These are phyloP conservation scores for Carcharodon carcharias DNA, from an alignment of 2,797 vertebrate species.

Conservation along the genomic window DNA sequence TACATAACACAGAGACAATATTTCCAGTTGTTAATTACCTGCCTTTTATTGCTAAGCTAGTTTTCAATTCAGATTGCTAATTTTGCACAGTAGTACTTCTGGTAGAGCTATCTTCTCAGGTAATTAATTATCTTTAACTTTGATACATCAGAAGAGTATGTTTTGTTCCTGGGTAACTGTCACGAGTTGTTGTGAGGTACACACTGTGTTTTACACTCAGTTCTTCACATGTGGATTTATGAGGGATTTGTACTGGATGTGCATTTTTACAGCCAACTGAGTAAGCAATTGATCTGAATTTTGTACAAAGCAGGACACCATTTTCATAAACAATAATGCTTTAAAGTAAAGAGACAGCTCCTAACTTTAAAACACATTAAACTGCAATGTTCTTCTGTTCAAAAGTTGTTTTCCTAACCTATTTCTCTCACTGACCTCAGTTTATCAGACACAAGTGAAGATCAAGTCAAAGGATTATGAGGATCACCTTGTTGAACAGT, in stretches of 20 bases:
- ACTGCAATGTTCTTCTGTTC: too few relatives aligned
- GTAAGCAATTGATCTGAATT: neutral
- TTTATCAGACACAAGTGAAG: slow-evolving; percentile 45
- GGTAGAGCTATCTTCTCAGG: neutral
- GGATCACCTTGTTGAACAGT: slow-evolving; percentile 79
- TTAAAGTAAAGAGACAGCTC: neutral
- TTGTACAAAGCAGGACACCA: too few relatives aligned
- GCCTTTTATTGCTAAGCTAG: neutral
- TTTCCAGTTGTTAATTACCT: neutral
- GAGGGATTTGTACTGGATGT: neutral
- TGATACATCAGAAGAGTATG: neutral
- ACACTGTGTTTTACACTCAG: neutral
- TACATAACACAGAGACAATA: neutral
- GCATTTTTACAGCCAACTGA: neutral
- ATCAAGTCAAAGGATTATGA: slow-evolving; percentile 69
- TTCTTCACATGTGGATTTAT: neutral
- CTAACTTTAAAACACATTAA: neutral
- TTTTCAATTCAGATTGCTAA: neutral
- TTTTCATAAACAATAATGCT: neutral
- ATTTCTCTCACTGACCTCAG: neutral
- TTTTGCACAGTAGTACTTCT: neutral
- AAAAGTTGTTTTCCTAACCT: neutral
- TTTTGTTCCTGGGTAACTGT: neutral
- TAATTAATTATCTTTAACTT: neutral
- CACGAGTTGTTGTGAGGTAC: neutral